Evolutionary conservation across 2,113 vertebrate species (phyloP), one percentile per base, ranked within the genome.

Genomic region (Melanotaenia duboulayi): DNA sequence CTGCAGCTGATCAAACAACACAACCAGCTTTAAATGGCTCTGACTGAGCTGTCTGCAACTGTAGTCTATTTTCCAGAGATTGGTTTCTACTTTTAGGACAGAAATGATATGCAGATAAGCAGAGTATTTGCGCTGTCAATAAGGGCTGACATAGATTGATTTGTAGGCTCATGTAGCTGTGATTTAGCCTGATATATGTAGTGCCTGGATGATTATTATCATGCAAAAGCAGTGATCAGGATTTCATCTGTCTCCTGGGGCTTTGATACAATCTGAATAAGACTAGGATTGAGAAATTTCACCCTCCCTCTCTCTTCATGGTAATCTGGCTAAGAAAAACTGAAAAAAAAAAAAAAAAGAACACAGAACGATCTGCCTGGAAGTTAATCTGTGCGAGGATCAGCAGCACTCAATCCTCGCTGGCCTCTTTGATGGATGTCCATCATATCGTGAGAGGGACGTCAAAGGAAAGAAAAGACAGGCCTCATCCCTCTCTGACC

Each of bases 341-440:
- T n/a, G n/a, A n/a, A n/a, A 12, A 35, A 23, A 46, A 35, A 60
- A 28, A 28, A 28, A 28, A 42, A 25, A 58, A 37, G 63, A 51
- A 65, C 39, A 74, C 14, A 56, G 50, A 71, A 64, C 8, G 81
- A 89, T 80, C 81, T 73, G 80, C 68, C 70, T 67, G 75, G 62
- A 76, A 40, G 61, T 87, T 91, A 91, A 93, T 93, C 91, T 91
- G 89, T 86, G 71, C 12, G 69, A 65, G 81, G 88, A 91, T 91
- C 87, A 89, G 67, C 84, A 10, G 42, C 17, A 65, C 56, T 88
- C 88, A 90, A 89, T 89, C 86, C 81, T 71, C 35, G 83, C 80
- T 84, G 85, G 89, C 82, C 89, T 89, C 87, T 91, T 89, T 88
- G 87, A 88, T 83, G 87, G 82, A 77, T 80, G 65, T 71, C 68